Conservation (phyloP, 37 sponge, comb jelly and placozoan species). For the Tethya wilhelma region DNA sequence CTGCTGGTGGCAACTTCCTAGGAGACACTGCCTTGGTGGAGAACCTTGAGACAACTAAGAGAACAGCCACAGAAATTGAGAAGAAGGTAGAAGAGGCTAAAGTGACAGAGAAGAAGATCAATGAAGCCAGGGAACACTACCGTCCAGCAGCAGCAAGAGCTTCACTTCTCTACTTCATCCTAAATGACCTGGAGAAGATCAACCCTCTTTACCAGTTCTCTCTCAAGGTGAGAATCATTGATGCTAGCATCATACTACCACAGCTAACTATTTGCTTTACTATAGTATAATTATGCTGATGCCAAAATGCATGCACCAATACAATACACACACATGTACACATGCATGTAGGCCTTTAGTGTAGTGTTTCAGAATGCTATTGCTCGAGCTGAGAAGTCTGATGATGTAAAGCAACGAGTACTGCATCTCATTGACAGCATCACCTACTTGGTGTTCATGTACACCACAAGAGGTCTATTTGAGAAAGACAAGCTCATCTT, state of each 20-base stretch:
- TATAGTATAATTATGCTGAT: too few relatives aligned
- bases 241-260: too few relatives aligned
- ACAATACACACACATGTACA: too few relatives aligned
- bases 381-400: slow-evolving; percentile 79
- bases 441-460: slow-evolving; percentile 93
- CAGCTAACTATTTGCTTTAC: too few relatives aligned
- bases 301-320: too few relatives aligned
- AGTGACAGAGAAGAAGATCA: slow-evolving; percentile 95
- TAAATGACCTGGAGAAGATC: slow-evolving; percentile 97
- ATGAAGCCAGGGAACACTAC: slow-evolving; percentile 94
- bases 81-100: slow-evolving; percentile 85
- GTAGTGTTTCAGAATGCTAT: slow-evolving; percentile 99
- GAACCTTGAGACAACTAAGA: slow-evolving; percentile 97
- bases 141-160: slow-evolving; percentile 96
- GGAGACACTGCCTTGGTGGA: slow-evolving; percentile 96
- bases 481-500: slow-evolving; percentile 97
- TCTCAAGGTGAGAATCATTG: slow-evolving; percentile 62
- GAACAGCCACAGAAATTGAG: slow-evolving; percentile 94
- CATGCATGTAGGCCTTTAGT: slow-evolving; percentile 84
- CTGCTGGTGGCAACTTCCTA: slow-evolving; percentile 97
- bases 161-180: slow-evolving; percentile 97
- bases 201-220: slow-evolving; percentile 99
- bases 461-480: slow-evolving; percentile 96
- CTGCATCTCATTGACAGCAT: slow-evolving; percentile 91
- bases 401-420: slow-evolving; percentile 89